phyloP scores from a whole-genome alignment of 2,888 invertebrate genomes.

The Anodontia alba region DNA sequence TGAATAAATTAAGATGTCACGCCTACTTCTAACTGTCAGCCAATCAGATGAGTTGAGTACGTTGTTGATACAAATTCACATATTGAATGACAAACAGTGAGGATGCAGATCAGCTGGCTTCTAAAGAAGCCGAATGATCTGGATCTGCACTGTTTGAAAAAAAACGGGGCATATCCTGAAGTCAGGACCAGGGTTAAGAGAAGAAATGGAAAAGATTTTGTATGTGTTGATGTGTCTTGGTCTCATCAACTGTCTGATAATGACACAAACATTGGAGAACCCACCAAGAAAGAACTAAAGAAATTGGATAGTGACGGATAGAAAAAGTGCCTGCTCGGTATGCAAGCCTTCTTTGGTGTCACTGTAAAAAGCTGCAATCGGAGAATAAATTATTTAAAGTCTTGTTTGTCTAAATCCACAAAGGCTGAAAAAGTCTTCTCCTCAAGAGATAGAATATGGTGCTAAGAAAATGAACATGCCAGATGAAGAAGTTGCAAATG shows the following conservation, averaged over 20 bases:
- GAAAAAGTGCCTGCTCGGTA: not conserved
- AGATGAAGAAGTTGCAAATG: too few relatives aligned
- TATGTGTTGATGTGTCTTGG: slow-evolving; percentile 17
- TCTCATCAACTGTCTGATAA: slow-evolving; percentile 30
- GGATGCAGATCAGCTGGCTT: too few relatives aligned
- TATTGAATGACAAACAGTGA: too few relatives aligned
- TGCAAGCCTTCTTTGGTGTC: slow-evolving; percentile 7
- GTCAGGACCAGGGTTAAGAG: not conserved
- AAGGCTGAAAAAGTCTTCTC: not conserved
- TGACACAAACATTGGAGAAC: slow-evolving; percentile 28
- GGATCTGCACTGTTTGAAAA: too few relatives aligned
- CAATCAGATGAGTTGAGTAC: too few relatives aligned
- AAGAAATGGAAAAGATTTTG: slow-evolving; percentile 11
- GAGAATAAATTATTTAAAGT: not conserved
- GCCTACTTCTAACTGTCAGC: too few relatives aligned
- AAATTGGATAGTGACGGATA: not conserved
- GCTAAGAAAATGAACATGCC: not conserved
- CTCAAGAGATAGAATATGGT: not conserved
- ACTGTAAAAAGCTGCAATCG: slow-evolving; percentile 1
- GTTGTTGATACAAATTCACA: too few relatives aligned
- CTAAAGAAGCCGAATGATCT: too few relatives aligned
- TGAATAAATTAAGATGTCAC: too few relatives aligned
- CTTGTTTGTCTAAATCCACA: not conserved
- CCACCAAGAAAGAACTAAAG: slow-evolving; percentile 22
- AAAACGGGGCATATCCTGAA: too few relatives aligned